phyloP scores from a whole-genome alignment of 1,140 invertebrate species.

The Tigriopus japonicus region DNA sequence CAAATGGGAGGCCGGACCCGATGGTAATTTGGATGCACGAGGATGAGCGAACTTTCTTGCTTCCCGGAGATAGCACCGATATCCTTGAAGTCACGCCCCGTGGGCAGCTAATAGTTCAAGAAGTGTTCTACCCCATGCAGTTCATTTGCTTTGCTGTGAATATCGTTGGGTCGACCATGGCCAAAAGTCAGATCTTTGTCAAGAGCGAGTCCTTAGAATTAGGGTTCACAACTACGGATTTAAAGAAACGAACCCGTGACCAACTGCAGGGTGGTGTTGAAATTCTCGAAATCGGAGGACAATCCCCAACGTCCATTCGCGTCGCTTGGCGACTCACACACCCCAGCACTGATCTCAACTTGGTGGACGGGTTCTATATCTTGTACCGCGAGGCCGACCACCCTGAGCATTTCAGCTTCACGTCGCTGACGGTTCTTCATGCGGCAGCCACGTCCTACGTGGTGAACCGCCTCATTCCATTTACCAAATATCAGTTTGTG shows the following conservation, averaged over 20 bases:
- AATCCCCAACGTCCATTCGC: background rate
- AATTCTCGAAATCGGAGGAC: background rate
- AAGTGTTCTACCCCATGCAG: background rate
- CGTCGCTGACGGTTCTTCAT: conserved; percentile 1
- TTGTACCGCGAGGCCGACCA: background rate
- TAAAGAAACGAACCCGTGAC: background rate
- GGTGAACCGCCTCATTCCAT: background rate
- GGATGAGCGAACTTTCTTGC: background rate
- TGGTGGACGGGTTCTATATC: conserved; percentile 4
- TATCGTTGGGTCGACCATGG: background rate
- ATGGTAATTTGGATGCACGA: background rate
- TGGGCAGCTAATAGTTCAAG: background rate
- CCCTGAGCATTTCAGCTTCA: background rate
- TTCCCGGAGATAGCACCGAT: background rate
- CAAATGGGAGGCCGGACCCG: background rate
- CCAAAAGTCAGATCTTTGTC: background rate
- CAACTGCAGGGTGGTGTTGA: background rate
- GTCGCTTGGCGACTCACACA: background rate
- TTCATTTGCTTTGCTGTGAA: background rate
- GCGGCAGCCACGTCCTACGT: background rate
- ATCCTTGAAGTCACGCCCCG: background rate
- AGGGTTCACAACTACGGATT: background rate
- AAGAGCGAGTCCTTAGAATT: background rate
- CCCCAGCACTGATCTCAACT: background rate
- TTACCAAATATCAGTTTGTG: background rate